Base-by-base conservation (phyloP, 2,113 vertebrate genomes). In the Delphinus delphis region DNA sequence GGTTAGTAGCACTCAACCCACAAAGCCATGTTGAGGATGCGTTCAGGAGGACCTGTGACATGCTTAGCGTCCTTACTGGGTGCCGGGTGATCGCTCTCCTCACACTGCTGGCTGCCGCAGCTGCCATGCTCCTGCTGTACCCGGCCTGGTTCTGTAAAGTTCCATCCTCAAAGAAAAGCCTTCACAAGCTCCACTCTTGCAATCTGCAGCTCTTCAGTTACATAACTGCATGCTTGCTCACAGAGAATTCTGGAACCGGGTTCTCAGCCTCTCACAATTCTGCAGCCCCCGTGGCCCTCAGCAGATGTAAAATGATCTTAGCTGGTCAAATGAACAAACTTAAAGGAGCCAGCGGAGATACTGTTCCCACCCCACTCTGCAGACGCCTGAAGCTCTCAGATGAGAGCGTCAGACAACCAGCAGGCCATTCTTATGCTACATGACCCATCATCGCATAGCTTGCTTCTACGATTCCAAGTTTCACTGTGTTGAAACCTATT, bases 51-150 rank as follows among this genome's bases (percentile, higher is more conserved):
- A 50, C 6, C 3, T 53, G 20, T 17, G 17, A 38, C 4, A 76
- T 8, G 28, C 73, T 58, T 12, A 11, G 53, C 60, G 47, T 20
- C 2, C 31, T 38, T 28, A 8, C 36, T 38, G 23, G 3, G 58
- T 5, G 13, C 28, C 17, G 1, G 10, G 44, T 0, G 31, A 17
- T 11, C 12, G 4, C 33, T 11, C 36, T 7, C 13, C 71, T 31
- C 17, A 3, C 7, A 2, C n/a, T 31, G 2, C 28, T 2, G 28
- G 62, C 55, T 77, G 47, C 10, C 36, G n/a, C 47, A 33, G 85
- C 47, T 8, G 21, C 36, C 26, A 6, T 0, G 53, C 53, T 53
- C 53, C 53, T 53, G 5, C 55, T 2, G 15, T 17, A 9, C 21
- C 25, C 0, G 5, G n/a, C 93, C 93, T 20, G 0, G 7, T 17